Evolutionary conservation across 1,140 invertebrate species (phyloP).

Genomic region (Dolichoris vasculosae): DNA sequence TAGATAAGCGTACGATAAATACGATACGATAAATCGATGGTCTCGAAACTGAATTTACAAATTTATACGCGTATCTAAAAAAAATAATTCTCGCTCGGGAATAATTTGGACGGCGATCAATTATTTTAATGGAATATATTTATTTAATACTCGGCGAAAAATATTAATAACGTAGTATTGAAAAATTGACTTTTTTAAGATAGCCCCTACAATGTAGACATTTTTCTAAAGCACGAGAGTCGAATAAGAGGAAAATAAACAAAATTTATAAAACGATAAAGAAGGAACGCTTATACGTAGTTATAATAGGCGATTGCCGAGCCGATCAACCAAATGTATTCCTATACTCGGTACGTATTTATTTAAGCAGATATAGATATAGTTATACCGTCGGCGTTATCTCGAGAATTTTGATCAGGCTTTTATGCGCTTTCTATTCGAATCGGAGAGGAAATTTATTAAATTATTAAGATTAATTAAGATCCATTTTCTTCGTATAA

Average conservation of each 20-base stretch:
- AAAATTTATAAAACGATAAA: neutral
- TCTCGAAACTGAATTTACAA: too few relatives aligned
- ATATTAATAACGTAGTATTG: too few relatives aligned
- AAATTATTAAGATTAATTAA: conserved; percentile 6
- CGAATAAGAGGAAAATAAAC: neutral
- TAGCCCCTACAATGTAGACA: too few relatives aligned
- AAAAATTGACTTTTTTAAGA: too few relatives aligned
- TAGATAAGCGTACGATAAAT: too few relatives aligned
- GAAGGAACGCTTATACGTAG: neutral
- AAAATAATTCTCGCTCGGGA: too few relatives aligned
- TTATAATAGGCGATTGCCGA: neutral
- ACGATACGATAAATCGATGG: too few relatives aligned
- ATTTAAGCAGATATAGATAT: neutral
- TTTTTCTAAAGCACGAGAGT: too few relatives aligned
- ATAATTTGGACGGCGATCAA: too few relatives aligned
- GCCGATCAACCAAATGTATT: neutral
- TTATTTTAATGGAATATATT: too few relatives aligned
- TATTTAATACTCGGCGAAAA: too few relatives aligned
- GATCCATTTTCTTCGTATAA: neutral
- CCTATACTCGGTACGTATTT: neutral
- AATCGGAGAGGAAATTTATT: neutral
- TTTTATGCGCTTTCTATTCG: neutral
- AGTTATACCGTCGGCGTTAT: neutral
- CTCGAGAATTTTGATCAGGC: neutral
- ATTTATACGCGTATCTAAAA: too few relatives aligned